phyloP scores from a whole-genome alignment of 2,797 vertebrate genomes.

The Acrossocheilus fasciatus region DNA sequence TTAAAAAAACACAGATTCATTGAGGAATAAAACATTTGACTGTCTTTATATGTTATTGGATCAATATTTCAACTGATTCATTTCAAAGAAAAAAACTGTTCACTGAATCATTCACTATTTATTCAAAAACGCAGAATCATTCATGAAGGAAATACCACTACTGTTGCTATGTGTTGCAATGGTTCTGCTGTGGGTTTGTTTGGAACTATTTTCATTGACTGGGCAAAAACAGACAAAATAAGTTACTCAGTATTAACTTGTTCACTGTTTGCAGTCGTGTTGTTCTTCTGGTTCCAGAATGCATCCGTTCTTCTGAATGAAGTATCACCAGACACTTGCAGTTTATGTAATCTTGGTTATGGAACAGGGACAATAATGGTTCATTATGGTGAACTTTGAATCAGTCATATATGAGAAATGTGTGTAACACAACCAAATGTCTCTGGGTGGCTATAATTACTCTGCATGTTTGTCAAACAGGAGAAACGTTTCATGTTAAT shows the following conservation, averaged over 20 bases:
- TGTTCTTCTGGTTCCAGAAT: too few species aligned
- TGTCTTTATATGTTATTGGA: not conserved
- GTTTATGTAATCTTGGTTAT: not conserved
- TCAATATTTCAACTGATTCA: not conserved
- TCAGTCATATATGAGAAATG: slow-evolving; percentile 33
- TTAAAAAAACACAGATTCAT: not conserved
- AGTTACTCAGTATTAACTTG: too few species aligned
- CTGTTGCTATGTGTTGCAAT: not conserved
- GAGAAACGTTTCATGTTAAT: slow-evolving; percentile 46
- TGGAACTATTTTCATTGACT: not conserved
- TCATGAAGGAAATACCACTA: too few species aligned
- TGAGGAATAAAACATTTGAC: not conserved
- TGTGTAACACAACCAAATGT: slow-evolving; percentile 14
- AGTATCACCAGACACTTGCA: not conserved
- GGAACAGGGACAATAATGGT: not conserved
- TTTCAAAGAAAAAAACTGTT: not conserved
- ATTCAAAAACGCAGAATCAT: not conserved
- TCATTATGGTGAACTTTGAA: slow-evolving; percentile 35
- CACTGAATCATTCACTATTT: not conserved
- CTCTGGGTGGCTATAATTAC: slow-evolving; percentile 31
- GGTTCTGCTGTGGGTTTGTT: not conserved
- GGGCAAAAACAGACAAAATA: not conserved
- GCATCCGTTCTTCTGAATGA: not conserved
- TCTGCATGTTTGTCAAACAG: slow-evolving; percentile 36
- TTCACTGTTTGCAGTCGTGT: too few species aligned